Percentiles rank a stretch among this genome's conserved stretches.
These are phyloP conservation scores for Acanthurus leucopareius DNA, from an alignment of 2,797 vertebrate genomes.

Conservation along the genomic window DNA sequence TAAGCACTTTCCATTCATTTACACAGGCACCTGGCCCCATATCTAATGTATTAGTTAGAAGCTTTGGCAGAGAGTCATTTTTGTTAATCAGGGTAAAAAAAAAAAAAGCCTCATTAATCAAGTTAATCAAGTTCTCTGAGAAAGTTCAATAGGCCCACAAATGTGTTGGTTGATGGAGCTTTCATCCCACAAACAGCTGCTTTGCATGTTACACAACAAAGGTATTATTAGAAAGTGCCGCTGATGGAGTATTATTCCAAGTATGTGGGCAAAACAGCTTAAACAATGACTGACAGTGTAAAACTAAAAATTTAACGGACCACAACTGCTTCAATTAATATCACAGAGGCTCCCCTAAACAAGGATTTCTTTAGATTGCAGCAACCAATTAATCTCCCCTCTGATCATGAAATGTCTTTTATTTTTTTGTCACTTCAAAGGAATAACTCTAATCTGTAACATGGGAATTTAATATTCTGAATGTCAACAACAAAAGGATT, in stretches of 20 bases:
- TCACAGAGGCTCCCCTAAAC: slow-evolving; percentile 45
- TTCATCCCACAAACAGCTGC: slow-evolving; percentile 45
- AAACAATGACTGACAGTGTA: slow-evolving; percentile 52
- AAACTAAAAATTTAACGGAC: slow-evolving; percentile 58
- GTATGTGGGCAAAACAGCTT: slow-evolving; percentile 36
- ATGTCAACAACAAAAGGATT: slow-evolving; percentile 65
- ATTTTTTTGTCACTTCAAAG: slow-evolving; percentile 62
- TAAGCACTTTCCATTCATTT: slow-evolving; percentile 3
- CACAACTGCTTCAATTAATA: slow-evolving; percentile 65
- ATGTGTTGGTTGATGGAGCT: slow-evolving; percentile 42
- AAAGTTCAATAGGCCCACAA: slow-evolving; percentile 41
- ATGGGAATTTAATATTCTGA: slow-evolving; percentile 62
- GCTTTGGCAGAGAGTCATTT: slow-evolving; percentile 31
- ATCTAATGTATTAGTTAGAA: slow-evolving; percentile 5
- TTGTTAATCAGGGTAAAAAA: slow-evolving; percentile 40
- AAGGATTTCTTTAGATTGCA: slow-evolving; percentile 50
- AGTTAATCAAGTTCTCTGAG: slow-evolving; percentile 56
- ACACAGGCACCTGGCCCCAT: neutral
- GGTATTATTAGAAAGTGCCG: slow-evolving; percentile 24
- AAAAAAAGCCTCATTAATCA: slow-evolving; percentile 57
- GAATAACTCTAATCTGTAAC: slow-evolving; percentile 55
- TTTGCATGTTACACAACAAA: slow-evolving; percentile 51
- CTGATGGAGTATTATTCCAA: slow-evolving; percentile 29
- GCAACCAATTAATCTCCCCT: slow-evolving; percentile 72
- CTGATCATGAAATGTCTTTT: slow-evolving; percentile 61